phyloP scores from a whole-genome alignment of 2,797 vertebrate genomes.

The Streptopelia turtur region DNA sequence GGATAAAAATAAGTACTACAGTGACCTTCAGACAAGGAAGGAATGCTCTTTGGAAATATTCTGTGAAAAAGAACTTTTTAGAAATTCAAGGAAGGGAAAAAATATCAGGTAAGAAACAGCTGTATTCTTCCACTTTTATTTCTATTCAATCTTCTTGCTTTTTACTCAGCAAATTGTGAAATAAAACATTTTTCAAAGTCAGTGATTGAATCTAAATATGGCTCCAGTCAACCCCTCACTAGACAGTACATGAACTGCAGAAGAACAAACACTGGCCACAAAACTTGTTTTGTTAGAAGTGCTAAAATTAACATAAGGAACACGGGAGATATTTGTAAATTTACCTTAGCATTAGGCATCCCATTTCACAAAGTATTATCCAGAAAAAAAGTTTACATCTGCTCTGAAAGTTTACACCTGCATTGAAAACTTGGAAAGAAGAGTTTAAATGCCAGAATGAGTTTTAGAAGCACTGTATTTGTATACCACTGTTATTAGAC shows the following conservation, averaged over 20 bases:
- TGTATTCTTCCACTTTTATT: neutral
- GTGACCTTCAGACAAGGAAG: neutral
- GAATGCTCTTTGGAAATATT: neutral
- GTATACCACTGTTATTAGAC: neutral
- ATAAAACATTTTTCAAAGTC: neutral
- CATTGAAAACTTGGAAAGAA: neutral
- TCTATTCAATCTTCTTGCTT: neutral
- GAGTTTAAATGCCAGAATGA: neutral
- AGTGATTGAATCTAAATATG: neutral
- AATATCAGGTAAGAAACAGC: fast-evolving
- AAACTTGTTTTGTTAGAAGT: neutral
- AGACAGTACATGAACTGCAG: neutral
- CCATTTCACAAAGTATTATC: neutral
- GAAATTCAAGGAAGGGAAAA: neutral
- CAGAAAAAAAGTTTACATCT: neutral
- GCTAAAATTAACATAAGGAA: neutral
- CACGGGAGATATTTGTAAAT: neutral
- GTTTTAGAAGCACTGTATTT: neutral
- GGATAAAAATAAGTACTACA: neutral
- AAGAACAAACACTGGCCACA: neutral
- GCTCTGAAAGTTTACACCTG: neutral
- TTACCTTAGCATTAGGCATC: neutral
- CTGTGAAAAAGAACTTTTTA: neutral
- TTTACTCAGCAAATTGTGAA: neutral
- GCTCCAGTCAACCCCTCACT: neutral